A percentile compares a stretch with the other conserved stretches of the same genome.
Conservation (phyloP, 2,113 vertebrate species). For the Origma solitaria region DNA sequence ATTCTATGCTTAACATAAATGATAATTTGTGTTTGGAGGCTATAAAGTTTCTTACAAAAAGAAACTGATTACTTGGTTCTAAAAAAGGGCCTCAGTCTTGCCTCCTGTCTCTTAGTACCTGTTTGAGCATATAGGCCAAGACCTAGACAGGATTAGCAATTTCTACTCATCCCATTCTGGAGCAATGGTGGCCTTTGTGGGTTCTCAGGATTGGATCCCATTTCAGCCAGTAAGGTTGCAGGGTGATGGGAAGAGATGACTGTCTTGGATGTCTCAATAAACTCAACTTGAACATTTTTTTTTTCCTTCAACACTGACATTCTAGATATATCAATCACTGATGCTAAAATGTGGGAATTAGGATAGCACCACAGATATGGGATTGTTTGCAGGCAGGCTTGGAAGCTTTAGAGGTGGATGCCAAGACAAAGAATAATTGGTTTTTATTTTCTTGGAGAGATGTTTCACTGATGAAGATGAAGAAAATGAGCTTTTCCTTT, state of each 20-base stretch:
- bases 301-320: neutral
- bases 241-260: neutral
- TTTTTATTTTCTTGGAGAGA: neutral
- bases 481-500: neutral
- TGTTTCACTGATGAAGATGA: neutral
- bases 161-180: neutral
- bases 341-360: neutral
- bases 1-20: neutral
- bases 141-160: neutral
- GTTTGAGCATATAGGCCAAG: neutral
- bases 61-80: neutral
- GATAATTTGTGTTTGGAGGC: neutral
- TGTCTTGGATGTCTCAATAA: neutral
- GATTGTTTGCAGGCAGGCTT: neutral
- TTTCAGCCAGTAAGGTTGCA: neutral
- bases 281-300: rapidly evolving
- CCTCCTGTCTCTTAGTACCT: neutral
- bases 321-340: neutral
- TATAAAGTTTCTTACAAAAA: neutral
- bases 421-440: neutral
- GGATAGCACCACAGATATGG: neutral
- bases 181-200: neutral
- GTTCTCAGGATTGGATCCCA: neutral
- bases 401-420: neutral
- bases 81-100: neutral